Percentiles rank a stretch among this genome's conserved stretches.
Conservation (phyloP, 2,797 vertebrate species). For the Petrocephalus schoutedeni region DNA sequence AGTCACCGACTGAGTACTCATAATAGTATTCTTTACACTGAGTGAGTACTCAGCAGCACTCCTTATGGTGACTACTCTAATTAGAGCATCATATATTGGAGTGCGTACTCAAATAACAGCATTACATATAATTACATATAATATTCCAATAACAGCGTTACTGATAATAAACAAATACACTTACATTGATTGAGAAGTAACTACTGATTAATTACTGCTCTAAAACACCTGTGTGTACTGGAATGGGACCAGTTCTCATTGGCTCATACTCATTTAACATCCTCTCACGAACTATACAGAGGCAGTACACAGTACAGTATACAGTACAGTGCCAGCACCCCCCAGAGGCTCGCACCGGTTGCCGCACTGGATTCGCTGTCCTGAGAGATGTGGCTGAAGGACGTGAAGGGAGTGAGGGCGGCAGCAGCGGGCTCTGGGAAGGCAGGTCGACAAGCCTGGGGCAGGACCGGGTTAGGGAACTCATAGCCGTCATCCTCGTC, state of each 20-base stretch:
- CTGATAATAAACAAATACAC: not conserved
- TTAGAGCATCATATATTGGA: too few species aligned
- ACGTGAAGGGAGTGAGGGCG: conserved; percentile 43
- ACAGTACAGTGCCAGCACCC: not conserved
- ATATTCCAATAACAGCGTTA: too few species aligned
- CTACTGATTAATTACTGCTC: not conserved
- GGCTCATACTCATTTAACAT: not conserved
- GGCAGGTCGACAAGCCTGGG: conserved; percentile 68
- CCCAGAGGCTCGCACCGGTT: not conserved
- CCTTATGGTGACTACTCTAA: too few species aligned
- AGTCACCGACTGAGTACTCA: not conserved
- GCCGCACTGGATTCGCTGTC: conserved; percentile 57
- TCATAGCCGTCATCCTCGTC: conserved; percentile 85
- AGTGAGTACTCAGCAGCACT: not conserved
- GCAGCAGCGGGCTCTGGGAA: conserved; percentile 73
- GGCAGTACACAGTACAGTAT: not conserved
- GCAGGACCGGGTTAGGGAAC: conserved; percentile 73
- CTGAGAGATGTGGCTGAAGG: conserved; percentile 72
- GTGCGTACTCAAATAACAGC: too few species aligned
- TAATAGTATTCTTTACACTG: not conserved
- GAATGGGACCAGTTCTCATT: not conserved
- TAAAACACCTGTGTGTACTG: not conserved
- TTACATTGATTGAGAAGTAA: not conserved
- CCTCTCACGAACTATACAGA: not conserved
- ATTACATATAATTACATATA: too few species aligned